Conservation (phyloP, 2,888 invertebrate species). For the Glomeris marginata region DNA sequence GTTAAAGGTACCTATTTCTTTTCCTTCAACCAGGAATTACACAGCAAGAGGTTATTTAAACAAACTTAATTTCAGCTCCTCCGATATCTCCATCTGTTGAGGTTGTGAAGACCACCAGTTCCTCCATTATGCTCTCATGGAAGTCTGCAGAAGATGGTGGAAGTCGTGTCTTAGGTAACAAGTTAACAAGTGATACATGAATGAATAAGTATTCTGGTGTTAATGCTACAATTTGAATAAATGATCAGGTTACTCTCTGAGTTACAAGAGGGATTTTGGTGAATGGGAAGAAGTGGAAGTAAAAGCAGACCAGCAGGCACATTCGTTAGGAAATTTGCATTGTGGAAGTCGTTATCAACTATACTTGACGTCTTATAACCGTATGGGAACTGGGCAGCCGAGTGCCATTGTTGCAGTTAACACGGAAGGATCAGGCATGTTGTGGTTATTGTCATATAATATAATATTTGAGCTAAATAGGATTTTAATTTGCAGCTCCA, state of each 20-base stretch:
- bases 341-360: conserved; percentile 15
- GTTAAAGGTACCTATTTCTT: conserved; percentile 14
- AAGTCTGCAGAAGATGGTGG: conserved; percentile 15
- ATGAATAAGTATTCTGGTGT: not conserved
- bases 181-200: not conserved
- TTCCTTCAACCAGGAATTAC: too few relatives aligned
- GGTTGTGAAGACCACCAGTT: conserved; percentile 13
- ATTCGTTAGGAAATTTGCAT: conserved; percentile 12
- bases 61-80: conserved; percentile 10
- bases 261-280: conserved; percentile 15
- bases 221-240: not conserved
- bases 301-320: conserved; percentile 9
- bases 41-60: too few relatives aligned
- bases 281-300: conserved; percentile 15
- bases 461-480: too few relatives aligned
- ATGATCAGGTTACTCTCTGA: conserved; percentile 13
- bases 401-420: conserved; percentile 11
- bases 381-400: conserved; percentile 15
- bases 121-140: conserved; percentile 13
- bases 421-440: conserved; percentile 13
- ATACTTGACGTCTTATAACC: conserved; percentile 13
- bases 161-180: conserved; percentile 12
- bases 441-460: too few relatives aligned
- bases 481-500: conserved; percentile 42
- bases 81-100: conserved; percentile 12